Evolutionary conservation across 2,113 vertebrate genomes (phyloP), one percentile per base, ranked within the genome.

Genomic region (Myotis yumanensis): DNA sequence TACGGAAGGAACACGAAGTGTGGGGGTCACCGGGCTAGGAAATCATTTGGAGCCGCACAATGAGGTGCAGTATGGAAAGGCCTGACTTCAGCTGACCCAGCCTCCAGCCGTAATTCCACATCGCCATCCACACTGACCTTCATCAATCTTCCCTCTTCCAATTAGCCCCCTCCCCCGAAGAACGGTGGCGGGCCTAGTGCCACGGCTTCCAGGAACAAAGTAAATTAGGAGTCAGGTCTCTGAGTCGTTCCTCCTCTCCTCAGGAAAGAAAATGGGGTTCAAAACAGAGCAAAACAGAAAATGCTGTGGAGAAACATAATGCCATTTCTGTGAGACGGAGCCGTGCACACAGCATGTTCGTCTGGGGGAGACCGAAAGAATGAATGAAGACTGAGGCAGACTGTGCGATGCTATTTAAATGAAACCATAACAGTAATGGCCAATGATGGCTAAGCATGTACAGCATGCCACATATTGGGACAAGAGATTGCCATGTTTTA

Each of bases 91-190:
- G 95, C 92, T 94, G 93, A 94, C 97, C 94, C 82, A 89, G 96
- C 96, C 97, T 95, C 90, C 35, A 79, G 97, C 94, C 69, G 73
- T 95, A 95, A 90, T 69, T 95, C 93, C 8, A 14, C 2, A 4
- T 89, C 75, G 1, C 82, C 59, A 5, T 80, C 75, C 51, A 86
- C 64, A 40, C 77, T 91, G 94, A 66, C 91, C 95, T 80, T 76
- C 97, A 97, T 97, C 96, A 95, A 97, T 96, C 97, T 96, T 96
- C 32, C 89, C n/a, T 93, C 83, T 96, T 97, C 95, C 94, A 95
- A 92, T 96, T 97, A 97, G 94, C 69, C 79, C 83, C 75, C 75
- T 95, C 95, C 86, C 89, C 69, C 62, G 52, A 94, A 95, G 89
- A 95, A 69, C 82, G 83, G 92, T 71, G 83, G 79, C 94, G 95